phyloP scores from a whole-genome alignment of 2,797 vertebrate genomes.

The Neopelma chrysocephalum region DNA sequence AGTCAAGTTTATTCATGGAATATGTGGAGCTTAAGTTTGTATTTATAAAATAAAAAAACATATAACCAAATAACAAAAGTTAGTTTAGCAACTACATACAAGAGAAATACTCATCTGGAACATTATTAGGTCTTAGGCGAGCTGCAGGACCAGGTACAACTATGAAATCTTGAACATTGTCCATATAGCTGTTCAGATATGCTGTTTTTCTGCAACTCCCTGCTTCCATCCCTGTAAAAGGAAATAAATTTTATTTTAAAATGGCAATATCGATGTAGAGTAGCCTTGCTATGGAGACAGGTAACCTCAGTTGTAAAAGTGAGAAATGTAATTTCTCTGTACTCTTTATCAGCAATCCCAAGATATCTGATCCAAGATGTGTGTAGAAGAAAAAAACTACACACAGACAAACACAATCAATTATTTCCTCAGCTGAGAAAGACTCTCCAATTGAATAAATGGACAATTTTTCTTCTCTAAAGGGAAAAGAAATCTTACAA shows the following conservation, averaged over 20 bases:
- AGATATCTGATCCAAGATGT: background rate
- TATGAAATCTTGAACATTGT: slow-evolving; percentile 74
- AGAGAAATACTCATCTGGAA: slow-evolving; percentile 88
- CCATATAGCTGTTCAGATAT: slow-evolving; percentile 80
- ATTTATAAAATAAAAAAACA: background rate
- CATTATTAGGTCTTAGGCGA: slow-evolving; percentile 83
- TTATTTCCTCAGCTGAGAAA: background rate
- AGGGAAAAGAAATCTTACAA: background rate
- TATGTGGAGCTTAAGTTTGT: background rate
- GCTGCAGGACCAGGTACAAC: slow-evolving; percentile 89
- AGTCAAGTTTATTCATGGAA: background rate
- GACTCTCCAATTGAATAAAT: background rate
- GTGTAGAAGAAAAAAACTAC: background rate
- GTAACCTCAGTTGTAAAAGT: background rate
- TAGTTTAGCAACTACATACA: slow-evolving; percentile 82
- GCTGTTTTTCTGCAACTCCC: slow-evolving; percentile 83
- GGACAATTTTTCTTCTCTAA: background rate
- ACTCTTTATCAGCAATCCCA: background rate
- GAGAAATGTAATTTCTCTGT: background rate
- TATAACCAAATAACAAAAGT: slow-evolving; percentile 11
- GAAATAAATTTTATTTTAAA: background rate
- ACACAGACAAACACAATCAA: background rate
- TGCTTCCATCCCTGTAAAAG: slow-evolving; percentile 89
- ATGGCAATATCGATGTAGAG: background rate
- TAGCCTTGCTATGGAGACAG: background rate